Percentiles rank a stretch among this genome's conserved stretches.
Evolutionary conservation across 2,797 vertebrate genomes (phyloP).

Genomic region (Hoplostethus mediterraneus): DNA sequence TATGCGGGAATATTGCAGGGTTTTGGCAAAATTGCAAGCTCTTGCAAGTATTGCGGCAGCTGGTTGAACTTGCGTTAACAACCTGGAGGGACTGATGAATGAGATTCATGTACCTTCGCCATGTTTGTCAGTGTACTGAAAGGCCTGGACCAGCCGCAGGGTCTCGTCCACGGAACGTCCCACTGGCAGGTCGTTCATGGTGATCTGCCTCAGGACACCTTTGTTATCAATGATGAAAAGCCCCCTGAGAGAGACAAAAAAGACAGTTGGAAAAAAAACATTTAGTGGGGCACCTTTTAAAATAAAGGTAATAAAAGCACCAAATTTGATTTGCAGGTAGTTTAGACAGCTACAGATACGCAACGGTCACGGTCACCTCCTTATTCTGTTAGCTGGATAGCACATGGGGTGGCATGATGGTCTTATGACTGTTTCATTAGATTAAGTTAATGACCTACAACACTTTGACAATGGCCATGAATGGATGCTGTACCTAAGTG

Average conservation of each 20-base stretch:
- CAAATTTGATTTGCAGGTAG: neutral
- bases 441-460: too few species aligned
- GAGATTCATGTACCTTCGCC: conserved; percentile 89
- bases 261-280: too few species aligned
- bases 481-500: conserved; percentile 87
- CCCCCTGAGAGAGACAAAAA: conserved; percentile 87
- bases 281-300: neutral
- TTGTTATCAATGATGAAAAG: conserved; percentile 98
- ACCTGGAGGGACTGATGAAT: neutral
- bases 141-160: conserved; percentile 95
- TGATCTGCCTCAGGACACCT: conserved; percentile 95
- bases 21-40: too few species aligned
- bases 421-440: neutral
- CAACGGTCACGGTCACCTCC: too few species aligned
- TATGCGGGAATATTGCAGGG: too few species aligned
- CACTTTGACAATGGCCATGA: neutral
- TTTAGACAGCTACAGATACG: neutral
- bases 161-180: conserved; percentile 98
- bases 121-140: conserved; percentile 98
- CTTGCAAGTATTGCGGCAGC: too few species aligned
- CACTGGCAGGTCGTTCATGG: conserved; percentile 98
- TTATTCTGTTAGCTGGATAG: neutral
- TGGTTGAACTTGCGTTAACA: too few species aligned
- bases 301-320: neutral
- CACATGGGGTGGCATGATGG: neutral